phyloP scores from a whole-genome alignment of 2,113 vertebrate species.

The Phalacrocorax brasilianus region DNA sequence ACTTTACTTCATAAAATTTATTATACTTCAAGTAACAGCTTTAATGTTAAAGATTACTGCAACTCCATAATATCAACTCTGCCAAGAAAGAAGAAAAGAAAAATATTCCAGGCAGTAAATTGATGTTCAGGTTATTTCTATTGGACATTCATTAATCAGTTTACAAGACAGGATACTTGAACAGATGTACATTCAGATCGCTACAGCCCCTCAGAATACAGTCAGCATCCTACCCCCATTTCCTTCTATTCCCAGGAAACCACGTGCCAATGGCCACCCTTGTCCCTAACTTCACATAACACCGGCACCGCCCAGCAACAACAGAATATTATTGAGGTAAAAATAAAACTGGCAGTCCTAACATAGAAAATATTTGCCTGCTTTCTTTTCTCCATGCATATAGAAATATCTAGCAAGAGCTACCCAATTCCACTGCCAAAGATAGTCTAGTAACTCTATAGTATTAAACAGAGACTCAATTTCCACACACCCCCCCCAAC shows the following conservation, averaged over 20 bases:
- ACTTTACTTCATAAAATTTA: neutral
- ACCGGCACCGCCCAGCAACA: slow-evolving; percentile 50
- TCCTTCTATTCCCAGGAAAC: slow-evolving; percentile 55
- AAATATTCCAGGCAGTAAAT: neutral
- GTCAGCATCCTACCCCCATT: slow-evolving; percentile 31
- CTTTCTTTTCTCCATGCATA: slow-evolving; percentile 21
- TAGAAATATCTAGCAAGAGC: neutral
- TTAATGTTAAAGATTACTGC: neutral
- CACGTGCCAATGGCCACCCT: slow-evolving; percentile 8
- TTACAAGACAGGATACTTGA: neutral
- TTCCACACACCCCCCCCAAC: neutral
- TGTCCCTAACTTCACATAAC: slow-evolving; percentile 14
- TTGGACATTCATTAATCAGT: neutral
- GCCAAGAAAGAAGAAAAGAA: neutral
- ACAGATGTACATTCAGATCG: neutral
- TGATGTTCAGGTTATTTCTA: neutral
- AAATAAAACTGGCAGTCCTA: slow-evolving; percentile 45
- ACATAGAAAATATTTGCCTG: slow-evolving; percentile 6
- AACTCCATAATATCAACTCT: neutral
- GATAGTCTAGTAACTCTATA: slow-evolving; percentile 34
- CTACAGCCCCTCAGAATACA: neutral
- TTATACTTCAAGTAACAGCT: neutral
- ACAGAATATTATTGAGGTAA: slow-evolving; percentile 37
- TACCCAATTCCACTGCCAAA: slow-evolving; percentile 15
- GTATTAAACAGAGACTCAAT: neutral